A percentile compares a stretch with the other conserved stretches of the same genome.
These are phyloP conservation scores for Pollenia angustigena DNA, from an alignment of 2,888 invertebrate genomes.

Conservation along the genomic window DNA sequence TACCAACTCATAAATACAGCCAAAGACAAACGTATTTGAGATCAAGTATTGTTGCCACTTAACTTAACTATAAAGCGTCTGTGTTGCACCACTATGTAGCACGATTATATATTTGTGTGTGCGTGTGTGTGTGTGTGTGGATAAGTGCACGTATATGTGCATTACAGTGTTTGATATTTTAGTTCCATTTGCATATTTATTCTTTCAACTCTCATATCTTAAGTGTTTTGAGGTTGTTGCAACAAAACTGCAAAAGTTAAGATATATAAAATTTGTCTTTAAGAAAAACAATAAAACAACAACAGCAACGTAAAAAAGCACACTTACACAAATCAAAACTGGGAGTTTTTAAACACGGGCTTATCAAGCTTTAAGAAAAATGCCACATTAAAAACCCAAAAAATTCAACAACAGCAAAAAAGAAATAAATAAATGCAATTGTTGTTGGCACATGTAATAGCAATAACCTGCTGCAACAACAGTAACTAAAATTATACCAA, in stretches of 20 bases:
- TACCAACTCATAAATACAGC: not conserved
- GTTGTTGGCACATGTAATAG: constrained; percentile 28
- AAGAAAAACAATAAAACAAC: constrained; percentile 35
- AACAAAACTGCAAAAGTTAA: constrained; percentile 58
- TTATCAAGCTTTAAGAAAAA: constrained; percentile 7
- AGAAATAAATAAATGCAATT: constrained; percentile 17
- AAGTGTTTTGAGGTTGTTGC: constrained; percentile 69
- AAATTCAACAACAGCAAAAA: not conserved
- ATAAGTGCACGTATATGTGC: not conserved
- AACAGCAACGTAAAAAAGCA: not conserved
- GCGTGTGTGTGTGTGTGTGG: not conserved
- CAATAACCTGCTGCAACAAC: constrained; percentile 3
- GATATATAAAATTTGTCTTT: constrained; percentile 53
- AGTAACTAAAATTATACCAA: constrained; percentile 23
- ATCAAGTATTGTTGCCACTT: constrained; percentile 72
- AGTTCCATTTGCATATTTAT: constrained; percentile 14
- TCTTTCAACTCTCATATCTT: constrained; percentile 38
- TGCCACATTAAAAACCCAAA: not conserved
- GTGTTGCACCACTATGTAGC: constrained; percentile 46
- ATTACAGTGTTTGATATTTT: too few species aligned
- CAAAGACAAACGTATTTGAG: constrained; percentile 55
- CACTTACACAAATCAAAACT: constrained; percentile 26
- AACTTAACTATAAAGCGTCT: constrained; percentile 68
- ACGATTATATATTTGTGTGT: not conserved
- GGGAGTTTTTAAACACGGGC: constrained; percentile 46